Evolutionary conservation across 2,113 vertebrate genomes (phyloP).

Genomic region (Melanotaenia duboulayi): DNA sequence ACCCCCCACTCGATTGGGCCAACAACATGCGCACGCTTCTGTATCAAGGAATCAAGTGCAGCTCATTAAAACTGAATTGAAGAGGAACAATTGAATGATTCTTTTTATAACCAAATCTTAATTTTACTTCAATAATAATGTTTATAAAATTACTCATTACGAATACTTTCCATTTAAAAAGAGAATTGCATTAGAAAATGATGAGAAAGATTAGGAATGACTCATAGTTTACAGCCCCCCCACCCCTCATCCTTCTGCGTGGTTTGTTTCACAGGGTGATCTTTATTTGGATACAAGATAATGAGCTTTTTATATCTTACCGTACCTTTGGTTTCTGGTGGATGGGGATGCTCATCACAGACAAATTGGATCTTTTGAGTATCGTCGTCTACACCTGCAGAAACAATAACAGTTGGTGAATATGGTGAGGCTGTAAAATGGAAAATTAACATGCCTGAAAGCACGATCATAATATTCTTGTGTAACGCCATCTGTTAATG

Average conservation of each 20-base stretch:
- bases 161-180: conserved; percentile 7
- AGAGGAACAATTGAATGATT: neutral
- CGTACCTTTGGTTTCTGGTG: conserved; percentile 81
- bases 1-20: conserved; percentile 59
- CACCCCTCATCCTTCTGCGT: no score
- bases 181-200: neutral
- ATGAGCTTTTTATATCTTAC: conserved; percentile 73
- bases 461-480: conserved; percentile 1
- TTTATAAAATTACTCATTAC: conserved; percentile 6
- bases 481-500: conserved; percentile 49
- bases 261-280: conserved; percentile 53
- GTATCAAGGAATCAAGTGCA: conserved; percentile 20
- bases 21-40: conserved; percentile 18
- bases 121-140: conserved; percentile 8
- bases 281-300: conserved; percentile 63
- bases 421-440: conserved; percentile 20
- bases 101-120: conserved; percentile 12
- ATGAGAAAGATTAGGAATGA: conserved; percentile 1
- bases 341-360: conserved; percentile 84
- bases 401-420: conserved; percentile 65
- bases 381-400: conserved; percentile 77
- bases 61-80: neutral
- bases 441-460: conserved; percentile 31
- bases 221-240: conserved; percentile 14
- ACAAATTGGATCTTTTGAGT: conserved; percentile 82